A percentile compares a stretch with the other conserved stretches of the same genome.
These are phyloP conservation scores for Sphenopsis melanotis DNA, from an alignment of 2,797 vertebrate species.

Conservation along the genomic window DNA sequence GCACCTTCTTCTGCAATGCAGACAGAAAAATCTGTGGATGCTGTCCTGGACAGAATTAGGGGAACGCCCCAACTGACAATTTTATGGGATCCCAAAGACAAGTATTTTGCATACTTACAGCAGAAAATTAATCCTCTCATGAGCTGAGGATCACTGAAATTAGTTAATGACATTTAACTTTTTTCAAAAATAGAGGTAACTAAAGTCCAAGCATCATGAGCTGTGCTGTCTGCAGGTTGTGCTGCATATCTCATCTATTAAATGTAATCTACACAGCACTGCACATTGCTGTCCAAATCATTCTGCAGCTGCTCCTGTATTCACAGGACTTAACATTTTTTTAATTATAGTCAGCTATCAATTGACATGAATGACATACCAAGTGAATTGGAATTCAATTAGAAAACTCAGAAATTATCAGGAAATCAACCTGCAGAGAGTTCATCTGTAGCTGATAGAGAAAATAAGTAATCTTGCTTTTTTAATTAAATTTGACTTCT, in stretches of 20 bases:
- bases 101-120: neutral
- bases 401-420: neutral
- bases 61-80: neutral
- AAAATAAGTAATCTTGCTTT: neutral
- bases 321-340: neutral
- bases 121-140: neutral
- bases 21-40: neutral
- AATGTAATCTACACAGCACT: neutral
- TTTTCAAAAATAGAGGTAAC: neutral
- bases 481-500: neutral
- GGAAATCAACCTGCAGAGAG: neutral
- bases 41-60: neutral
- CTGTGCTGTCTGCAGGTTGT: neutral
- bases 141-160: neutral
- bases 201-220: neutral
- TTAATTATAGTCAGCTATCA: neutral
- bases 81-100: neutral
- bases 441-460: neutral
- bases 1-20: neutral
- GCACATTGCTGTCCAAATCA: neutral
- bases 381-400: neutral
- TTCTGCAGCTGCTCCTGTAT: neutral
- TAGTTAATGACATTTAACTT: neutral
- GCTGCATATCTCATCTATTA: neutral
- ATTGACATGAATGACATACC: neutral